phyloP scores from a whole-genome alignment of 2,888 invertebrate genomes.

The Agriopis aurantiaria region DNA sequence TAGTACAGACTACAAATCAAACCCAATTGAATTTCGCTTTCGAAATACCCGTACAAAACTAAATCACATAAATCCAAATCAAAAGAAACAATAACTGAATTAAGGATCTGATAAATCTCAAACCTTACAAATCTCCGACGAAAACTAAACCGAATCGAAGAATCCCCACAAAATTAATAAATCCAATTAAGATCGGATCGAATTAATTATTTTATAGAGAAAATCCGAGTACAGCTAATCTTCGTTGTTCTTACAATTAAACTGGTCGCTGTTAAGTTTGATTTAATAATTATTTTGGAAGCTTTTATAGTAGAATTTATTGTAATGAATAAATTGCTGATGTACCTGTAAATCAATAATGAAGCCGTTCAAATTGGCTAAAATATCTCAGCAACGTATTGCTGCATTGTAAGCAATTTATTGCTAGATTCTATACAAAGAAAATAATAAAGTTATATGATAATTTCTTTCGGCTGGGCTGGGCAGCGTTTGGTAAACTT shows the following conservation, averaged over 20 bases:
- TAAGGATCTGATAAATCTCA: conserved; percentile 8
- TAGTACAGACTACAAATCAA: background rate
- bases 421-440: too few species aligned
- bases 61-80: conserved; percentile 3
- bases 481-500: too few species aligned
- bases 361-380: too few species aligned
- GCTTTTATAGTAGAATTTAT: background rate
- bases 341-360: background rate
- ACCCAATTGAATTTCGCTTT: background rate
- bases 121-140: conserved; percentile 14
- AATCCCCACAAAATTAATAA: conserved; percentile 30
- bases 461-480: too few species aligned
- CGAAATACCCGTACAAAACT: conserved; percentile 1
- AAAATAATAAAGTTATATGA: too few species aligned
- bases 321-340: background rate
- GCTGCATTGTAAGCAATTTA: too few species aligned
- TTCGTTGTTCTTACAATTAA: conserved; percentile 25
- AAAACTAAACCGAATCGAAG: conserved; percentile 22
- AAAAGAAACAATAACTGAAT: conserved; percentile 8
- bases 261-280: conserved; percentile 9
- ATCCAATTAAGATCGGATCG: conserved; percentile 36
- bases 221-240: conserved; percentile 28
- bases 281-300: conserved; percentile 18
- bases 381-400: too few species aligned
- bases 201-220: conserved; percentile 33